A percentile compares a stretch with the other conserved stretches of the same genome.
These are phyloP conservation scores for Schizothorax lantsangensis DNA, from an alignment of 2,797 vertebrate species.

Conservation along the genomic window DNA sequence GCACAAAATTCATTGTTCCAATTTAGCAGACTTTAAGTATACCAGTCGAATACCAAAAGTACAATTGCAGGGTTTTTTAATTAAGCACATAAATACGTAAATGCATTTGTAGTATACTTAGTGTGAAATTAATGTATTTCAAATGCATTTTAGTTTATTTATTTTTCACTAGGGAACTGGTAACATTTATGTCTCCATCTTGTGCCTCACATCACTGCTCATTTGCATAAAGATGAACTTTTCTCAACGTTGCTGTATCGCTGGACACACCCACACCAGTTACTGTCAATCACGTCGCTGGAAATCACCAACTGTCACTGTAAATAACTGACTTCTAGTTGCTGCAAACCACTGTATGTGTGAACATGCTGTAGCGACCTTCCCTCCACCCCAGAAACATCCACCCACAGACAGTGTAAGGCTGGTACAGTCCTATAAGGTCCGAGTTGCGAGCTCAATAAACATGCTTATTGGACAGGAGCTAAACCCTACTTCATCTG, in stretches of 20 bases:
- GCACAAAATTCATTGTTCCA: too few species aligned
- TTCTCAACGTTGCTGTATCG: too few species aligned
- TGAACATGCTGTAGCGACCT: background rate
- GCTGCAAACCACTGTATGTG: background rate
- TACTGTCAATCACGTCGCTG: background rate
- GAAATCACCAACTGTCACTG: background rate
- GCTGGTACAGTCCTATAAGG: constrained; percentile 17
- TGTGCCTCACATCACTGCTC: background rate
- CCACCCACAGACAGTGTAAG: constrained; percentile 10
- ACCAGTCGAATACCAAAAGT: background rate
- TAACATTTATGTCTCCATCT: background rate
- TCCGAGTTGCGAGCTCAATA: constrained; percentile 20
- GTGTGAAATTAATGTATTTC: background rate
- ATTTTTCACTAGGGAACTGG: background rate
- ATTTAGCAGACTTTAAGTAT: too few species aligned
- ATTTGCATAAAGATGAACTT: background rate
- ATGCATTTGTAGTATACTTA: background rate
- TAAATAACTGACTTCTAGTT: background rate
- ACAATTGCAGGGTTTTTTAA: background rate
- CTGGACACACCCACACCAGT: background rate
- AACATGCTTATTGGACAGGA: constrained; percentile 50
- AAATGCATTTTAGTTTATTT: background rate
- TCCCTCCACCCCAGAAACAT: constrained; percentile 7
- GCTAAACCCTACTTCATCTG: constrained; percentile 52
- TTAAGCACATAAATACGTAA: too few species aligned